phyloP scores from a whole-genome alignment of 2,113 vertebrate genomes.

The Callocephalon fimbriatum region DNA sequence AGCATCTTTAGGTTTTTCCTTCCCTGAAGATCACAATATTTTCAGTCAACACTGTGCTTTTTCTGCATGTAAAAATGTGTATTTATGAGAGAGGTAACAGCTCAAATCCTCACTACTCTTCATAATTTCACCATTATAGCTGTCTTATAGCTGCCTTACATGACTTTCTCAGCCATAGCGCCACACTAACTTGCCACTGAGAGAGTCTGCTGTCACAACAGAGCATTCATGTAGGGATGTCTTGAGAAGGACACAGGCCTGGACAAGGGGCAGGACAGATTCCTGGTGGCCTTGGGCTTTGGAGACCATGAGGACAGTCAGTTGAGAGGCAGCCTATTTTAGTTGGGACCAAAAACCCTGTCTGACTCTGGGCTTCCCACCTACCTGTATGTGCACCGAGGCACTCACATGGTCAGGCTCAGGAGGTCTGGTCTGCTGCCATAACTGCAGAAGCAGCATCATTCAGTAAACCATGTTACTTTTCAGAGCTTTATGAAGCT shows the following conservation, averaged over 20 bases:
- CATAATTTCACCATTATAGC: constrained; percentile 5
- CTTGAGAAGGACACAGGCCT: neutral
- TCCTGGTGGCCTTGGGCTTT: neutral
- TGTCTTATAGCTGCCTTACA: neutral
- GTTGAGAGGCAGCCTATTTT: neutral
- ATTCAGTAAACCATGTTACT: neutral
- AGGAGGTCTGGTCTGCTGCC: neutral
- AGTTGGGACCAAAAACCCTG: fast-evolving
- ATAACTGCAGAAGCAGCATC: neutral
- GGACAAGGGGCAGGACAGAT: neutral
- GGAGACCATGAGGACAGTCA: neutral
- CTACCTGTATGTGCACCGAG: too few species aligned
- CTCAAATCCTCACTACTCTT: constrained; percentile 23
- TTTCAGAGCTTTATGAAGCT: neutral
- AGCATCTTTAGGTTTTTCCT: neutral
- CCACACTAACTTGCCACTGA: neutral
- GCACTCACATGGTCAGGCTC: fast-evolving
- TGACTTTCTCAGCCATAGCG: neutral
- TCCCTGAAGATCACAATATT: neutral
- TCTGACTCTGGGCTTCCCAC: neutral
- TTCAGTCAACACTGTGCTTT: neutral
- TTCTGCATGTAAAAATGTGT: neutral
- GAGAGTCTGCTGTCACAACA: fast-evolving
- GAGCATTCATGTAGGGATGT: neutral
- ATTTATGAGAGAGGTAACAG: constrained; percentile 14